These are phyloP conservation scores for Eilema caniola DNA, from an alignment of 2,888 invertebrate genomes.

Conservation along the genomic window DNA sequence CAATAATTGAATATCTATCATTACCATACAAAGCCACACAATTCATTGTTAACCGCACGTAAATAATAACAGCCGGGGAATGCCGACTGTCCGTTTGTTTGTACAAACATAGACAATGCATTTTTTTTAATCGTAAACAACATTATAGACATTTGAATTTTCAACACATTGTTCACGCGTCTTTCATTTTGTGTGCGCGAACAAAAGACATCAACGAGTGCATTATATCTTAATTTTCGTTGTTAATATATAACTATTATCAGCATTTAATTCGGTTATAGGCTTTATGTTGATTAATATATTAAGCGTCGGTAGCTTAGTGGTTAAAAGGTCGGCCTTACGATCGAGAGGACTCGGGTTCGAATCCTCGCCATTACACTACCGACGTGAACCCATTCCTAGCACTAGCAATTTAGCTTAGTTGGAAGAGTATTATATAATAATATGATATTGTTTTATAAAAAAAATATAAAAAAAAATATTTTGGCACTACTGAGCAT, in stretches of 20 bases:
- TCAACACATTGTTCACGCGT: background rate
- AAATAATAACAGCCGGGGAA: constrained; percentile 35
- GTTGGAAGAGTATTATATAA: no score
- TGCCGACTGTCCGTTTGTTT: constrained; percentile 38
- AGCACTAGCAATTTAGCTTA: no score
- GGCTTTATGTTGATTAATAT: no score
- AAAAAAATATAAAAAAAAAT: no score
- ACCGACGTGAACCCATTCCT: no score
- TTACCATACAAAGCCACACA: constrained; percentile 14
- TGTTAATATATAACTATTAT: background rate
- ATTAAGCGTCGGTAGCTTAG: no score
- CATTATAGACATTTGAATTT: constrained; percentile 9
- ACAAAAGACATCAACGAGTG: constrained; percentile 53
- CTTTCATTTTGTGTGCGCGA: background rate
- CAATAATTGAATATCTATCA: background rate
- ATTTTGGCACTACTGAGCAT: no score
- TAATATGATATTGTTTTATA: no score
- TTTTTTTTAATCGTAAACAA: constrained; percentile 13
- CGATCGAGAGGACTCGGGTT: no score
- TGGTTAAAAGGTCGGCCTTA: no score
- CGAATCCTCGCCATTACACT: no score
- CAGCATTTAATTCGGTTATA: no score
- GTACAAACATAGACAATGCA: constrained; percentile 8
- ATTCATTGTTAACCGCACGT: constrained; percentile 1
- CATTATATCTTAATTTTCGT: constrained; percentile 7